Conservation (phyloP, 2,888 invertebrate species). For the Halictus ligatus region DNA sequence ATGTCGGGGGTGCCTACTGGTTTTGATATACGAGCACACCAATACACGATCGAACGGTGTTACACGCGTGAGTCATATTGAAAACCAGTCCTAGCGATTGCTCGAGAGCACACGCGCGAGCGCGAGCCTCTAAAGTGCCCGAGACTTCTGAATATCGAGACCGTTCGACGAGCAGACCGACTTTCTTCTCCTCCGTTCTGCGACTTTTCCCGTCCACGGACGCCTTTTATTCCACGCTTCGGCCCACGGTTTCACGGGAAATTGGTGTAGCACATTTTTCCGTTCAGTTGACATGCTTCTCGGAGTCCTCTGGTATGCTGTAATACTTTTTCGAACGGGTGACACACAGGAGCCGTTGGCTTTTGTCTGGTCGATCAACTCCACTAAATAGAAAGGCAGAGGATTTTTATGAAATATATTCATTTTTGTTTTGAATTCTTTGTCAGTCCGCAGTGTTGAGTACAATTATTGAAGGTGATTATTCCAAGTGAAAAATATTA, state of each 20-base stretch:
- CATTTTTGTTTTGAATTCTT: too few relatives aligned
- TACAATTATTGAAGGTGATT: too few relatives aligned
- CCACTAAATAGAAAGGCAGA: too few relatives aligned
- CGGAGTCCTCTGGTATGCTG: too few relatives aligned
- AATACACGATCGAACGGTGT: slow-evolving; percentile 77
- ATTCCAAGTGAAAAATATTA: too few relatives aligned
- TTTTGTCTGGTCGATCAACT: too few relatives aligned
- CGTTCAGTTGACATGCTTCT: too few relatives aligned
- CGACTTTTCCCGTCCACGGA: background rate
- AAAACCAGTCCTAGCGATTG: slow-evolving; percentile 79
- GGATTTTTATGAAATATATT: too few relatives aligned
- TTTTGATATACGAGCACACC: slow-evolving; percentile 84
- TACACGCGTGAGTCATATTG: slow-evolving; percentile 81
- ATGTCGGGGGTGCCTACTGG: slow-evolving; percentile 84
- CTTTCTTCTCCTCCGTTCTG: slow-evolving; percentile 9
- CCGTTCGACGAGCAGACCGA: slow-evolving; percentile 9
- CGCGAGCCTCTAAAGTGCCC: slow-evolving; percentile 54
- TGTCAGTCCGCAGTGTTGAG: too few relatives aligned
- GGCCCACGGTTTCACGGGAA: background rate
- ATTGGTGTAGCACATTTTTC: too few relatives aligned
- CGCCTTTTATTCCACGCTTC: background rate
- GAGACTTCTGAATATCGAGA: slow-evolving; percentile 77
- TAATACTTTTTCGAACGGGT: too few relatives aligned
- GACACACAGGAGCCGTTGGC: too few relatives aligned
- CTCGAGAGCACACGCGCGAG: slow-evolving; percentile 42